A percentile compares a stretch with the other conserved stretches of the same genome.
These are phyloP conservation scores for Etheostoma perlongum DNA, from an alignment of 2,797 vertebrate genomes.

Conservation along the genomic window DNA sequence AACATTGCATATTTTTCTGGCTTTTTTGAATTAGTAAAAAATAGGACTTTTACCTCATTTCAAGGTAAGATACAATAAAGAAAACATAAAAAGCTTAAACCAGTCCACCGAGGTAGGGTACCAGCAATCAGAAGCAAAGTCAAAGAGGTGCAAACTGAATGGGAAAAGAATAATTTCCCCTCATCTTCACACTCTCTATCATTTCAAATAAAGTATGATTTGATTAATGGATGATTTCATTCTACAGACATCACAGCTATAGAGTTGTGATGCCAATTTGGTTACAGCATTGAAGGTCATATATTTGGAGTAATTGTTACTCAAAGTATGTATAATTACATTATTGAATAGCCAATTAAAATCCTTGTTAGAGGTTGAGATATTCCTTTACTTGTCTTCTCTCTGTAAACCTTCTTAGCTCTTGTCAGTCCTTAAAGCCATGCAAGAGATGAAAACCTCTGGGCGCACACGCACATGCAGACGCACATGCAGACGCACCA, in stretches of 20 bases:
- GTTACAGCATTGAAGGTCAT: constrained; percentile 77
- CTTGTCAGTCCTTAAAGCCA: constrained; percentile 59
- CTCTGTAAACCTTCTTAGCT: constrained; percentile 67
- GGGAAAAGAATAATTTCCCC: neutral
- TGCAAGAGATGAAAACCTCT: constrained; percentile 30
- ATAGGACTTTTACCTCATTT: neutral
- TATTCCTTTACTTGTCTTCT: constrained; percentile 81
- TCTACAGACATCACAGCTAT: constrained; percentile 52
- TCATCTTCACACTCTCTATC: constrained; percentile 43
- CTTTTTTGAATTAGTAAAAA: neutral
- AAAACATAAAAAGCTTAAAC: neutral
- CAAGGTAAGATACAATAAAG: neutral
- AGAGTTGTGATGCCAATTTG: constrained; percentile 68
- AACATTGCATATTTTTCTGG: neutral
- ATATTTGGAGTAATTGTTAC: constrained; percentile 81
- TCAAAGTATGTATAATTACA: constrained; percentile 81
- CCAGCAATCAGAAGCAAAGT: constrained; percentile 25
- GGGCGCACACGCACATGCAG: neutral
- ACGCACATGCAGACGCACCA: constrained; percentile 10
- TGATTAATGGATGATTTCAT: constrained; percentile 64
- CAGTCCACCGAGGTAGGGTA: neutral
- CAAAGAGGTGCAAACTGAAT: constrained; percentile 17
- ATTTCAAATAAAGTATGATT: constrained; percentile 61
- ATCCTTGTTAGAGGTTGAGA: constrained; percentile 75
- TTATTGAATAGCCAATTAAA: constrained; percentile 83